These are phyloP conservation scores for Acleris sparsana DNA, from an alignment of 2,888 invertebrate species.

Conservation along the genomic window DNA sequence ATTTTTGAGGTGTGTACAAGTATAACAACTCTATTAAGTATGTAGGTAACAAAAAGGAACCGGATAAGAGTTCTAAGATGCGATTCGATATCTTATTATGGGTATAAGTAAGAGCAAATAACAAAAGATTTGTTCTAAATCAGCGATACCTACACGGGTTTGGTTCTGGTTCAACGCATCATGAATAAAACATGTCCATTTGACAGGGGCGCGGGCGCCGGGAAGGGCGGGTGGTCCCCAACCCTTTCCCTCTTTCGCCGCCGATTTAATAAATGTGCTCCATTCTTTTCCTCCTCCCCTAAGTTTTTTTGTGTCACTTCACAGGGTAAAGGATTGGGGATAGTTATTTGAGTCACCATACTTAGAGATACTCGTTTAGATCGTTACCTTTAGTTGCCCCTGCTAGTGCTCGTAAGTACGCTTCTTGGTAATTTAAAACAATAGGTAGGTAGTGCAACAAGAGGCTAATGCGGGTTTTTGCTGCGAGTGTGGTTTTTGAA, in stretches of 20 bases:
- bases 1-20: too few species aligned
- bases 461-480: too few species aligned
- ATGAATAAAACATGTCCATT: conserved; percentile 76
- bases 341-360: conserved; percentile 35
- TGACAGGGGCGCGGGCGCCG: conserved; percentile 46
- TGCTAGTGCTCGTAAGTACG: too few species aligned
- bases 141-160: conserved; percentile 52
- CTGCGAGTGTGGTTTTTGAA: too few species aligned
- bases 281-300: conserved; percentile 51
- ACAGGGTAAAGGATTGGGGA: conserved; percentile 54
- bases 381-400: too few species aligned
- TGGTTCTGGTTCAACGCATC: conserved; percentile 64
- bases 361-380: background rate
- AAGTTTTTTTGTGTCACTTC: conserved; percentile 69
- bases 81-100: too few species aligned
- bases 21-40: too few species aligned
- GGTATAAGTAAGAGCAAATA: conserved; percentile 37
- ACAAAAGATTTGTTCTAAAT: conserved; percentile 66
- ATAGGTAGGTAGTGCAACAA: too few species aligned
- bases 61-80: too few species aligned
- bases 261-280: conserved; percentile 67
- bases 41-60: too few species aligned
- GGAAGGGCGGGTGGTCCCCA: conserved; percentile 44
- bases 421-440: too few species aligned
- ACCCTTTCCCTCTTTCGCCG: conserved; percentile 64